Evolutionary conservation across 2,888 invertebrate genomes (phyloP), one percentile per base, ranked within the genome.

Genomic region (Nomada fabriciana): DNA sequence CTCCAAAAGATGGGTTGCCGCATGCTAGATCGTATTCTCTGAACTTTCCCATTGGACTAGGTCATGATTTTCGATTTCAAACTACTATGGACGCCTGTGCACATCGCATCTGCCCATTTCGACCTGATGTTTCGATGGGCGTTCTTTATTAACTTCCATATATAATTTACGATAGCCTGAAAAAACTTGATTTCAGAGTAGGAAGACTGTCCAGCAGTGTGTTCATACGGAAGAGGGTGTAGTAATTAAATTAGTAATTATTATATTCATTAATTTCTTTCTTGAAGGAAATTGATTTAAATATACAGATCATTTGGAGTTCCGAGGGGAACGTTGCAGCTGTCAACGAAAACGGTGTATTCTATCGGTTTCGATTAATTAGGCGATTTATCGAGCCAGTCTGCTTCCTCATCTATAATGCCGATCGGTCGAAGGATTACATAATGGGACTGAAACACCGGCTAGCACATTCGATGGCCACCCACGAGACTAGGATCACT

Each of bases 1-100:
- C 64, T 75, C 43, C 68, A 23, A 79, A 61, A 69, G 75, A 72
- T 43, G 42, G 61, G 53, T 72, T 73, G 65, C 65, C 74, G 43
- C 85, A 86, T 80, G 85, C 85, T 87, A 52, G 63, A 60, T 43
- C 13, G 57, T 71, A 61, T 70, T 82, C 80, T 76, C 72, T 74
- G 47, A 53, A 60, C 73, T 82, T 75, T 79, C 76, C 50, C 53
- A 65, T 89, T 90, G 84, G 81, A 60, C 80, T 85, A 88, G 89
- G 86, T 89, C 89, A 83, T 67, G 87, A 79, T 82, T 85, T 64
- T 80, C 73, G 71, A 65, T 80, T 59, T 61, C 82, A 73, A 71
- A 68, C 73, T 80, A 81, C 55, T 70, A 29, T 52, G 25, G 13
- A 57, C 47, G 11, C 18, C n/a, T 20, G 25, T 15, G 55, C 80